A percentile compares a stretch with the other conserved stretches of the same genome.
phyloP scores from a whole-genome alignment of 2,113 vertebrate genomes.

The Rhipidura dahli region DNA sequence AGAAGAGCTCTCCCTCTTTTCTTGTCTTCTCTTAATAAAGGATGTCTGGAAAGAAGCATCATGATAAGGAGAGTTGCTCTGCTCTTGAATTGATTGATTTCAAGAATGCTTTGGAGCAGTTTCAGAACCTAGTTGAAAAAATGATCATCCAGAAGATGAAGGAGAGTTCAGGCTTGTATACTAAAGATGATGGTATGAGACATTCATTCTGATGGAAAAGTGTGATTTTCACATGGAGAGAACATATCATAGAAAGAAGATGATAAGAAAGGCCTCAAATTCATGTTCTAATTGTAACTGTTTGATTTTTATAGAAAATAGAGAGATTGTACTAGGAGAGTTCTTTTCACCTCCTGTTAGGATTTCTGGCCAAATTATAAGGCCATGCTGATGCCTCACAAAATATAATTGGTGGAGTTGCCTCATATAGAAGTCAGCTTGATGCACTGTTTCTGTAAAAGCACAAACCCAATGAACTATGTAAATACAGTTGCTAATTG shows the following conservation, averaged over 20 bases:
- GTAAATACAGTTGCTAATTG: background rate
- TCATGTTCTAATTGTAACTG: background rate
- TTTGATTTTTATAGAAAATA: background rate
- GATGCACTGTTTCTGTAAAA: background rate
- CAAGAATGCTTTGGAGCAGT: constrained; percentile 40
- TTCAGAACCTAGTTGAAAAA: constrained; percentile 61
- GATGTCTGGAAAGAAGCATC: background rate
- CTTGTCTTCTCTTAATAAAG: background rate
- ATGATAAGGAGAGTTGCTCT: background rate
- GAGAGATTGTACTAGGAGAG: background rate
- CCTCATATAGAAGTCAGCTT: background rate
- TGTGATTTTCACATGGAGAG: background rate
- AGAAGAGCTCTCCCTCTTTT: background rate
- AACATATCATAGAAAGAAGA: background rate
- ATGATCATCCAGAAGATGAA: constrained; percentile 54
- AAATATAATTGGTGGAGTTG: background rate
- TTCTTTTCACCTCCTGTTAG: background rate
- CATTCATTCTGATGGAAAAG: background rate
- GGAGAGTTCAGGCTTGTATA: constrained; percentile 41
- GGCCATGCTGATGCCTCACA: background rate
- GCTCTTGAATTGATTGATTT: constrained; percentile 18
- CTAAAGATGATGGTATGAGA: constrained; percentile 64
- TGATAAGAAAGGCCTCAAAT: background rate
- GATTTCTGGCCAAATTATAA: background rate
- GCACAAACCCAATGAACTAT: background rate